phyloP scores from a whole-genome alignment of 2,113 vertebrate genomes.

The Osmerus mordax region DNA sequence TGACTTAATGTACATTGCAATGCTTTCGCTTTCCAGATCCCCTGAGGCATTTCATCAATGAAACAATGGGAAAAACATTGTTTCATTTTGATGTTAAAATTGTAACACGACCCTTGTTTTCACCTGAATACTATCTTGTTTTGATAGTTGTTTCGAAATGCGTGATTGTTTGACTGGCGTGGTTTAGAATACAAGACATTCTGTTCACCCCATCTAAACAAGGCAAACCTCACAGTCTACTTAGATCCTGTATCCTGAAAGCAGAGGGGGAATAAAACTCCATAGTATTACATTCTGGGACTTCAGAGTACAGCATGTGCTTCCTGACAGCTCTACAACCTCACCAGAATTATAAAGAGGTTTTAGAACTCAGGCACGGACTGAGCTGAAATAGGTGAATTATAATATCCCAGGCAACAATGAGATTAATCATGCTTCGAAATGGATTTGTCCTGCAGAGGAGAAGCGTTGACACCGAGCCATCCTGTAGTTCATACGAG shows the following conservation, averaged over 20 bases:
- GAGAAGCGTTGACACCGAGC: conserved; percentile 16
- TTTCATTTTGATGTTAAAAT: too few relatives aligned
- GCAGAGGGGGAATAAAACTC: conserved; percentile 11
- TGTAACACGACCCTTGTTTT: too few relatives aligned
- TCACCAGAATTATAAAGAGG: conserved; percentile 47
- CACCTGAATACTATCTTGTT: neutral
- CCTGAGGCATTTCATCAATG: too few relatives aligned
- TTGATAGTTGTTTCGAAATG: conserved; percentile 18
- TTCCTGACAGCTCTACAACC: conserved; percentile 35
- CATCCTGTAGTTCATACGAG: conserved; percentile 38
- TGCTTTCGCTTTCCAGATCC: too few relatives aligned
- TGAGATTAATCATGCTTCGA: conserved; percentile 52
- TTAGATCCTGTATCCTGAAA: conserved; percentile 13
- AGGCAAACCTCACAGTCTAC: conserved; percentile 27
- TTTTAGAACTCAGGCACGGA: conserved; percentile 10
- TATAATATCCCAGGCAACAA: conserved; percentile 51
- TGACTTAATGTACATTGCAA: too few relatives aligned
- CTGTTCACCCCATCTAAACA: conserved; percentile 24
- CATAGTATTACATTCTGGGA: conserved; percentile 34
- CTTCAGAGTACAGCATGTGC: conserved; percentile 17
- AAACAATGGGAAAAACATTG: too few relatives aligned
- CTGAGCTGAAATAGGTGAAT: conserved; percentile 38
- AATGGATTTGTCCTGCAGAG: conserved; percentile 47
- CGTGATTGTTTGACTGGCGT: conserved; percentile 23
- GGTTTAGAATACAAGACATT: conserved; percentile 24